phyloP scores from a whole-genome alignment of 2,113 vertebrate species.

The Misgurnus anguillicaudatus region DNA sequence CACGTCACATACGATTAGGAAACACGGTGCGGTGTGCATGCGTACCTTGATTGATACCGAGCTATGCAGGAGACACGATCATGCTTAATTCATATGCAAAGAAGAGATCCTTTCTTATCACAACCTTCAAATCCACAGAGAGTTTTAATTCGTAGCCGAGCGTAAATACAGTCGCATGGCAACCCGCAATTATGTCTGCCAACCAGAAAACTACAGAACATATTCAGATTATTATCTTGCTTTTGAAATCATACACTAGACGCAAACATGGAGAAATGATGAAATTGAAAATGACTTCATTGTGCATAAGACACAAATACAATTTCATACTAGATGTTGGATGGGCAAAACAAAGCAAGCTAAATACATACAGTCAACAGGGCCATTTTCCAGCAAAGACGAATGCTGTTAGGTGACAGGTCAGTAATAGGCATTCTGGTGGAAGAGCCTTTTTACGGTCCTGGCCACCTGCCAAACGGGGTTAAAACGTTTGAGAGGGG shows the following conservation, averaged over 20 bases:
- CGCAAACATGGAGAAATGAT: conserved; percentile 3
- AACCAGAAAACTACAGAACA: conserved; percentile 62
- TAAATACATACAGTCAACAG: neutral
- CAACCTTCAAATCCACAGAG: conserved; percentile 57
- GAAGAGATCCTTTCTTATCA: conserved; percentile 61
- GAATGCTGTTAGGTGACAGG: conserved; percentile 1
- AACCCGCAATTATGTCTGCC: conserved; percentile 71
- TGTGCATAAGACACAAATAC: no score
- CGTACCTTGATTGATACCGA: conserved; percentile 48
- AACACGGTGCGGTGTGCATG: conserved; percentile 3
- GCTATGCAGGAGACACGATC: conserved; percentile 37
- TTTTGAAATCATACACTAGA: conserved; percentile 4
- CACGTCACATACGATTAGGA: neutral
- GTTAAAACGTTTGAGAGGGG: neutral
- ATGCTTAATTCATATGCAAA: conserved; percentile 66
- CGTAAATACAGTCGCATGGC: conserved; percentile 72
- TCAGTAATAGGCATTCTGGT: conserved; percentile 22
- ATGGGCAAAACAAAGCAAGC: neutral
- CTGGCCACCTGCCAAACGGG: conserved; percentile 7
- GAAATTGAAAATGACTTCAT: neutral
- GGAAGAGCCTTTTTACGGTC: neutral
- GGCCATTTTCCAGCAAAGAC: neutral
- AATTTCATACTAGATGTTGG: no score
- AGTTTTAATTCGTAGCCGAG: conserved; percentile 63
- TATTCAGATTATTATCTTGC: conserved; percentile 23